A percentile compares a stretch with the other conserved stretches of the same genome.
phyloP scores from a whole-genome alignment of 2,797 vertebrate species.

The Lepus oiostolus region DNA sequence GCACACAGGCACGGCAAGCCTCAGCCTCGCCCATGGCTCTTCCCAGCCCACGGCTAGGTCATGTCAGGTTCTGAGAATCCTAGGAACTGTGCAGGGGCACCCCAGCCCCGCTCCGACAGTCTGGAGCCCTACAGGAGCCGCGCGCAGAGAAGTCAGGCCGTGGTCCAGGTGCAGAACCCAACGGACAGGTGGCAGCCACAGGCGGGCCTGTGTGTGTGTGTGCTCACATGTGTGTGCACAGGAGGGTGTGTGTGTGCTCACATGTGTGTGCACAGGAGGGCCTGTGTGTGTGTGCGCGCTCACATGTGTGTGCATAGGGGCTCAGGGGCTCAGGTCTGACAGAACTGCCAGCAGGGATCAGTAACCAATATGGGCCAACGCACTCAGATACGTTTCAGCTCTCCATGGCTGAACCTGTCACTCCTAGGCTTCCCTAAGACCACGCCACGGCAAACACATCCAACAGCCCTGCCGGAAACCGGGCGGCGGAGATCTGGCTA shows the following conservation, averaged over 20 bases:
- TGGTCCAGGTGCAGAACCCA: not conserved
- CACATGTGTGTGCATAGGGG: no score
- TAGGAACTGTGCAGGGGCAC: not conserved
- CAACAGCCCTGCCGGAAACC: not conserved
- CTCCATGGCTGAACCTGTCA: not conserved
- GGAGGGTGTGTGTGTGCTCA: no score
- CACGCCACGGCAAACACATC: not conserved
- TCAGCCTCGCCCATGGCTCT: not conserved
- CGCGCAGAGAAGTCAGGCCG: not conserved
- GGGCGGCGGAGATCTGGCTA: accelerated
- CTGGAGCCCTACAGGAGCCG: not conserved
- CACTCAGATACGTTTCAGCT: not conserved
- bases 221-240: no score
- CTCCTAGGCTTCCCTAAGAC: accelerated
- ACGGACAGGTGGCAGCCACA: not conserved
- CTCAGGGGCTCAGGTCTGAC: not conserved
- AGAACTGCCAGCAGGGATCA: not conserved
- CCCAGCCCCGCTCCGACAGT: not conserved
- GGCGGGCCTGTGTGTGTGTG: no score
- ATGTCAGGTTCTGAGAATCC: not conserved
- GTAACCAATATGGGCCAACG: accelerated
- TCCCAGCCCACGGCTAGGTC: not conserved
- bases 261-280: no score
- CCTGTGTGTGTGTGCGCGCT: no score
- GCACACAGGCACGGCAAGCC: not conserved